Percentiles rank a stretch among this genome's conserved stretches.
phyloP scores from a whole-genome alignment of 2,888 invertebrate genomes.

The Yponomeuta cagnagella region DNA sequence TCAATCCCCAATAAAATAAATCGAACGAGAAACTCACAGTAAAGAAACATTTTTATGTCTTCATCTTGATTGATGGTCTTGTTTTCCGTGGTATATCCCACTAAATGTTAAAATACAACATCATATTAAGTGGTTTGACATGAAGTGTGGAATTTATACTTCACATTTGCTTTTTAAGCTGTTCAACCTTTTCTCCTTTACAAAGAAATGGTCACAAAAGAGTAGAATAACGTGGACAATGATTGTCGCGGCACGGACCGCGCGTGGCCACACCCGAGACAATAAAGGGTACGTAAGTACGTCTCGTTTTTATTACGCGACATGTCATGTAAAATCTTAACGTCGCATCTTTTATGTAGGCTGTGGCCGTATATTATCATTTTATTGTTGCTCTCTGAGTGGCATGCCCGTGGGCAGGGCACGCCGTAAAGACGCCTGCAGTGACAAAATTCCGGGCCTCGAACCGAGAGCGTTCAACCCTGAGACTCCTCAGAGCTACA shows the following conservation, averaged over 20 bases:
- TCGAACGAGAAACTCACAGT: neutral
- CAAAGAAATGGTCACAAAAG: slow-evolving; percentile 13
- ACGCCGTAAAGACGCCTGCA: neutral
- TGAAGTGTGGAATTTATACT: neutral
- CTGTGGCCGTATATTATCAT: slow-evolving; percentile 54
- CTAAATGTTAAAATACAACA: neutral
- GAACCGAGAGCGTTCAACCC: neutral
- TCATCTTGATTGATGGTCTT: slow-evolving; percentile 19
- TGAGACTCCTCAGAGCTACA: neutral
- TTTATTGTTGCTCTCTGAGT: slow-evolving; percentile 49
- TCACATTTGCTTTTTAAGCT: neutral
- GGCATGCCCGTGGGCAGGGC: slow-evolving; percentile 32
- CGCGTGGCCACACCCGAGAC: slow-evolving; percentile 35
- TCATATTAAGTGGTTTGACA: slow-evolving; percentile 4
- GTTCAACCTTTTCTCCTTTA: slow-evolving; percentile 10
- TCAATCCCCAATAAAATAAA: slow-evolving; percentile 20
- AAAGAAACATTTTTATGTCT: slow-evolving; percentile 11
- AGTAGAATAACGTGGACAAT: neutral
- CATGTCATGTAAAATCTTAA: slow-evolving; percentile 52
- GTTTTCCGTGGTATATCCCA: slow-evolving; percentile 15
- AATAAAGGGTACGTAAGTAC: slow-evolving; percentile 52
- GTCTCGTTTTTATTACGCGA: slow-evolving; percentile 56
- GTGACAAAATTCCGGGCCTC: neutral
- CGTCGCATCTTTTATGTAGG: slow-evolving; percentile 57
- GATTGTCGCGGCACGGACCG: neutral